Evolutionary conservation across 1,140 invertebrate species (phyloP).

Genomic region (Eubasilissa regina): DNA sequence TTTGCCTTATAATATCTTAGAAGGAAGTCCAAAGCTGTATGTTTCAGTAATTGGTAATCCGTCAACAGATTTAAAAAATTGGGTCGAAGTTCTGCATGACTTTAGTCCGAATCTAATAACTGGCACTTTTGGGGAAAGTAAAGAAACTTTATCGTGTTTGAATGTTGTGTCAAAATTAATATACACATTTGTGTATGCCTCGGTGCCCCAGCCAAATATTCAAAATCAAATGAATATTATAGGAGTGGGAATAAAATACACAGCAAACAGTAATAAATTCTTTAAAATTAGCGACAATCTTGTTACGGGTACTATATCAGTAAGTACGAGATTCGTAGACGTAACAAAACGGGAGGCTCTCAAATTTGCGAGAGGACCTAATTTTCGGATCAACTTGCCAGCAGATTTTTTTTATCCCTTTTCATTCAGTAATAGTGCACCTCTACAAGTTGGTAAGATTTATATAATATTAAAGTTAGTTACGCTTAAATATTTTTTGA

Average conservation of each 20-base stretch:
- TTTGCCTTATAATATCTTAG: conserved; percentile 62
- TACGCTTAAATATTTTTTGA: background rate
- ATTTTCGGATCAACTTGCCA: conserved; percentile 76
- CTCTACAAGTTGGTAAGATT: background rate
- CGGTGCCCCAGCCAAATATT: conserved; percentile 63
- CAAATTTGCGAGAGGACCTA: conserved; percentile 74
- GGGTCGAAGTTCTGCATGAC: conserved; percentile 72
- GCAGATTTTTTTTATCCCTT: conserved; percentile 84
- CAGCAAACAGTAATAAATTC: conserved; percentile 61
- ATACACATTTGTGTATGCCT: conserved; percentile 68
- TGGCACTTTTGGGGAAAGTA: conserved; percentile 55
- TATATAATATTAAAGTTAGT: conserved; percentile 11
- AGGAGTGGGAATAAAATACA: conserved; percentile 64
- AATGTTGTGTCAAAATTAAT: conserved; percentile 54
- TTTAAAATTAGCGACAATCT: conserved; percentile 63
- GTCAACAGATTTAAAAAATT: conserved; percentile 68
- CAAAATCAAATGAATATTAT: conserved; percentile 65
- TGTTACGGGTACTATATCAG: conserved; percentile 62
- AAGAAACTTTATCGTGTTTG: conserved; percentile 58
- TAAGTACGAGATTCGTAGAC: conserved; percentile 75
- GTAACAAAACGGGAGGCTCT: conserved; percentile 71
- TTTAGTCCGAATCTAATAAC: conserved; percentile 57
- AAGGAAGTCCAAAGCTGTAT: conserved; percentile 66
- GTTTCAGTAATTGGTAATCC: conserved; percentile 77
- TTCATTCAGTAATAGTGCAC: conserved; percentile 52